Base-by-base conservation (phyloP, 2,888 invertebrate genomes). In the Leucozona laternaria region DNA sequence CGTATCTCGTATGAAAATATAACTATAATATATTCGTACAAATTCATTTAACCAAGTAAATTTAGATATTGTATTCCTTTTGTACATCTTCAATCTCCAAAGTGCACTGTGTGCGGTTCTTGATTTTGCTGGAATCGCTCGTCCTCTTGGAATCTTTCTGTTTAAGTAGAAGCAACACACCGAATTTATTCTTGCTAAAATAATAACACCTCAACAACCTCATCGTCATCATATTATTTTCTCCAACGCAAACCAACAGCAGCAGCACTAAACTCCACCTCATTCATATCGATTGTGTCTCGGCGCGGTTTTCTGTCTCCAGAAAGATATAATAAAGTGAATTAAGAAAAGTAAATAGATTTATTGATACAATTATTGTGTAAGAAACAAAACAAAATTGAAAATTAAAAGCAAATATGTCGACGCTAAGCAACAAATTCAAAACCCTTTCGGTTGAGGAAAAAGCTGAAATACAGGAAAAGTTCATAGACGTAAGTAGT, bases 401-500 rank as follows among this genome's bases (percentile, higher is more conserved):
- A 28, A 40, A 55, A 72, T n/a, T 10, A 22, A 31, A 37, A 70
- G 25, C 40, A 70, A 81, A 40, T 50, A 86, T 86, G 86, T 86
- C 86, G 78, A 60, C 75, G 58, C 60, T 86, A 66, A 86, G 70
- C 43, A 92, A 91, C 83, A 92, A 91, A 90, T 90, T 92, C 79
- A 92, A 92, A 90, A 91, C 90, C 80, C 89, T 92, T 77, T 92
- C 93, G 73, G 90, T 89, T 79, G 96, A 96, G 91, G 96, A 96
- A 93, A 94, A 95, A 90, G 93, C 95, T 87, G 97, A 97, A 93
- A 95, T 97, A 90, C 94, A 94, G 90, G 96, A 96, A 93, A 96
- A 96, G 91, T 96, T 96, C 91, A 94, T 94, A 89, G 95, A 95
- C 94, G 96, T 96, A 94, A 94, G 94, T n/a, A n/a, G n/a, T n/a